Evolutionary conservation across 1,140 invertebrate genomes (phyloP), one percentile per base, ranked within the genome.

Genomic region (Zaprionus tsacasi): DNA sequence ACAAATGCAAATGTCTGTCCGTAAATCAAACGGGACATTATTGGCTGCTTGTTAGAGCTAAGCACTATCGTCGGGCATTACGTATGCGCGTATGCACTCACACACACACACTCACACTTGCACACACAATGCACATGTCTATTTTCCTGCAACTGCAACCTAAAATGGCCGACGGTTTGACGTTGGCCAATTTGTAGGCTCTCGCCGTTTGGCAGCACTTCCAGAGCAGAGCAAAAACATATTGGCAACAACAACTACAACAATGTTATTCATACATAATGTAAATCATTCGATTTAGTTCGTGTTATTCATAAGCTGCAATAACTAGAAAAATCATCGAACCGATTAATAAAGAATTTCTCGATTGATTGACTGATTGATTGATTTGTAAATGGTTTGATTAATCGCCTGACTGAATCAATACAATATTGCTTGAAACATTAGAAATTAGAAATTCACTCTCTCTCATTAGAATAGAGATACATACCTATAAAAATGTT

Each of bases 1-100:
- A 81, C 74, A 89, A 88, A 88, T 89, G 85, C 85, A 89, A 88
- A 88, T 88, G 81, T 89, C 75, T 88, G 79, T 88, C 85, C 75
- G 81, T 88, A 89, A 89, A 88, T 88, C 85, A 88, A 85, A 89
- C 83, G 78, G 85, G 78, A 89, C 85, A 85, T 81, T 88, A 89
- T 88, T 85, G 85, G 85, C 85, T 89, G 85, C 73, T 88, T 88
- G 82, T 87, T 88, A 79, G 82, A 78, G 74, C 78, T 81, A 85
- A 88, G 81, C 81, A 83, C 70, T 79, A 87, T 75, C 77, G 83
- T 80, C 67, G 55, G 67, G 71, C 76, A 87, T 78, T 88, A 36
- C 33, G 25, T 56, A 40, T 55, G 13, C 35, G 11, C 35, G 56
- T 13, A 57, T 52, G 15, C 38, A 36, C 56, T 25, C 43, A 40